A percentile compares a stretch with the other conserved stretches of the same genome.
Conservation (phyloP, 2,113 vertebrate species). For the Anoplopoma fimbria region DNA sequence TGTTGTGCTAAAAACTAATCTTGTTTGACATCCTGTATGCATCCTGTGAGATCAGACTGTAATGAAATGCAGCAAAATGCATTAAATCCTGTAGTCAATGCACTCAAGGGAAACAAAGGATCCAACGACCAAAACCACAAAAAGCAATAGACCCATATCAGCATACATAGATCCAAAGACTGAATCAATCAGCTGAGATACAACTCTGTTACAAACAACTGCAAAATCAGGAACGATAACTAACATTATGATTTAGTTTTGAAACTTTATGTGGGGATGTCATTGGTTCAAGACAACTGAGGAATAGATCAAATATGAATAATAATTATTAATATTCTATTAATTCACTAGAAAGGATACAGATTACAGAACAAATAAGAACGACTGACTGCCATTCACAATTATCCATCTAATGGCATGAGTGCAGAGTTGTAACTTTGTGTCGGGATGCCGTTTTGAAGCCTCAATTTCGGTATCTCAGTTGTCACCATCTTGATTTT, state of each 20-base stretch:
- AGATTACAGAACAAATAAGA: slow-evolving; percentile 9
- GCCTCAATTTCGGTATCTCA: too few relatives aligned
- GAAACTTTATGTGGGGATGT: neutral
- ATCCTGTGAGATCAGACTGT: neutral
- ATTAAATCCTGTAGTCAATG: neutral
- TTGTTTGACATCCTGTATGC: neutral
- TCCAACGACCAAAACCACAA: neutral
- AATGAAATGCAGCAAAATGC: neutral
- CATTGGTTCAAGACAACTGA: slow-evolving; percentile 3
- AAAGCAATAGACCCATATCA: neutral
- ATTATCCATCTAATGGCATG: slow-evolving; percentile 14
- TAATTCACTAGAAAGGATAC: neutral
- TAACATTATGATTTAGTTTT: neutral
- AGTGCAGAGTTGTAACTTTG: slow-evolving; percentile 7
- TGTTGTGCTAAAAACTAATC: too few relatives aligned
- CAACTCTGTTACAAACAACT: neutral
- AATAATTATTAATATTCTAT: neutral
- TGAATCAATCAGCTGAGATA: neutral
- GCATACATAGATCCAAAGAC: neutral
- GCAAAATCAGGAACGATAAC: neutral
- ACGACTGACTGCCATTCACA: slow-evolving; percentile 14
- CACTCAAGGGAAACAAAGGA: neutral
- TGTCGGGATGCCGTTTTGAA: too few relatives aligned
- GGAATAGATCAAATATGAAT: neutral
- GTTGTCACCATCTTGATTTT: too few relatives aligned